A percentile compares a stretch with the other conserved stretches of the same genome.
phyloP scores from a whole-genome alignment of 2,113 vertebrate genomes.

The Bubalus kerabau region DNA sequence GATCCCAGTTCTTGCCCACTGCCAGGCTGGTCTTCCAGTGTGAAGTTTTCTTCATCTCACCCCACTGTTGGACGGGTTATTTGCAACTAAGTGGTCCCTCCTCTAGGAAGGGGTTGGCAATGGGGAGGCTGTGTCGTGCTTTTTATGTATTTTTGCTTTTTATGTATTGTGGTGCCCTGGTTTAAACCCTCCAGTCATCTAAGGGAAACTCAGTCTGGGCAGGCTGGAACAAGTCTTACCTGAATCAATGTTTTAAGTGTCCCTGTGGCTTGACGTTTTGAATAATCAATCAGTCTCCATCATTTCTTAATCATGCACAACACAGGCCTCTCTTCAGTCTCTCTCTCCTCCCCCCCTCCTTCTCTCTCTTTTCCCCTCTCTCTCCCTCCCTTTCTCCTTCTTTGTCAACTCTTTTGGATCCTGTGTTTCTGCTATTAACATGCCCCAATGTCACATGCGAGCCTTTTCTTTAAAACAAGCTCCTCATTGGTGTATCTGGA shows the following conservation, averaged over 20 bases:
- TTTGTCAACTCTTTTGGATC: constrained; percentile 89
- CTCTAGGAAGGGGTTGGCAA: constrained; percentile 6
- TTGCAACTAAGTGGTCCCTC: constrained; percentile 65
- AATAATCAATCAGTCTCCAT: constrained; percentile 92
- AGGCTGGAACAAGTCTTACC: constrained; percentile 88
- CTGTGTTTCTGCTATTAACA: constrained; percentile 82
- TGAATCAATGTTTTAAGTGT: constrained; percentile 89
- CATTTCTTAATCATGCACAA: constrained; percentile 85
- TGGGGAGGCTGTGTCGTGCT: constrained; percentile 32
- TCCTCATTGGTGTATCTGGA: constrained; percentile 88
- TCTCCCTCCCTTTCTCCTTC: constrained; percentile 63
- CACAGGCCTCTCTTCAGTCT: constrained; percentile 72
- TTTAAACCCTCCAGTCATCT: constrained; percentile 79
- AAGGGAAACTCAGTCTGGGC: constrained; percentile 81
- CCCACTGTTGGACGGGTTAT: constrained; percentile 32
- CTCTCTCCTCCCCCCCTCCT: constrained; percentile 58
- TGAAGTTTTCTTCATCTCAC: constrained; percentile 54
- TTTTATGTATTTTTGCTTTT: constrained; percentile 47
- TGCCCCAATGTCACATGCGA: constrained; percentile 84
- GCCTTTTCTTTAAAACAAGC: constrained; percentile 89
- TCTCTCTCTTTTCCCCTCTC: constrained; percentile 49
- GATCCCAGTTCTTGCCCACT: background rate
- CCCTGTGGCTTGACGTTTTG: constrained; percentile 89
- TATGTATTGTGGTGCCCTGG: constrained; percentile 69
- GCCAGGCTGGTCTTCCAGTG: background rate